These are phyloP conservation scores for Upupa epops DNA, from an alignment of 2,113 vertebrate genomes.

Conservation along the genomic window DNA sequence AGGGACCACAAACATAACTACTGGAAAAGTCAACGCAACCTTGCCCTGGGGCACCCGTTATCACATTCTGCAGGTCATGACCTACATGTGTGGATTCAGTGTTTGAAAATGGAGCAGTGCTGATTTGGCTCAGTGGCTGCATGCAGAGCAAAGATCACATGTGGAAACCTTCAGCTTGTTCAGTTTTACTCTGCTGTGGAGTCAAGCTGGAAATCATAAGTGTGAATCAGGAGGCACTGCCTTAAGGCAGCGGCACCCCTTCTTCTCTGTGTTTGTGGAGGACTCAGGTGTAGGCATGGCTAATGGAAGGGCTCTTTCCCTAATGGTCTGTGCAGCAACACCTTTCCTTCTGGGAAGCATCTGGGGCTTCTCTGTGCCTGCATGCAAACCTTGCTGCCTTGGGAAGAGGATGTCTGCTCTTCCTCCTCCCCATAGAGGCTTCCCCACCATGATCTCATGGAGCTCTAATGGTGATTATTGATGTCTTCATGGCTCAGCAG, in stretches of 20 bases:
- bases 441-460: neutral
- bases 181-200: neutral
- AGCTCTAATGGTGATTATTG: neutral
- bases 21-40: neutral
- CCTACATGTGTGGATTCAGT: rapidly evolving
- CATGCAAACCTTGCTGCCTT: neutral
- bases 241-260: neutral
- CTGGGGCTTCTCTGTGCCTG: neutral
- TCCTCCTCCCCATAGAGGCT: neutral
- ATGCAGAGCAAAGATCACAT: neutral
- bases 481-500: neutral
- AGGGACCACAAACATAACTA: neutral
- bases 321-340: neutral
- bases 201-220: neutral
- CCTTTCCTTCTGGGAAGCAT: neutral
- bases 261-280: neutral
- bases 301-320: neutral
- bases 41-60: neutral
- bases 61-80: rapidly evolving
- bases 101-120: neutral
- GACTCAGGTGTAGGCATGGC: neutral
- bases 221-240: neutral
- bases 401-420: neutral
- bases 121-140: neutral
- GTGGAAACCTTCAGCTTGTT: neutral